Percentiles rank a stretch among this genome's conserved stretches.
phyloP scores from a whole-genome alignment of 2,113 vertebrate species.

The Condylura cristata region DNA sequence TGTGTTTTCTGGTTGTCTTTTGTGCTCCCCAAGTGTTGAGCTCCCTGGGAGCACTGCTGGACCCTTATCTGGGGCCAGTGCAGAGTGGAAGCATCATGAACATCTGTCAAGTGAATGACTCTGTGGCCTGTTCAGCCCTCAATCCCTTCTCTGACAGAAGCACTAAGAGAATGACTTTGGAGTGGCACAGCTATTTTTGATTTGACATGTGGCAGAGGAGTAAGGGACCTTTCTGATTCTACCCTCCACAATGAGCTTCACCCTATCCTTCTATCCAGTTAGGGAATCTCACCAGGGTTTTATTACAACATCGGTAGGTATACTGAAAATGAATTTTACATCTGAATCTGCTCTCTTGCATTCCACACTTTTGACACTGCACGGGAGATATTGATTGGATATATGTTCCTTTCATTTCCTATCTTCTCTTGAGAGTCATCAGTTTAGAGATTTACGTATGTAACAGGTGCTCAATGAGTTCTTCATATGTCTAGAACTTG shows the following conservation, averaged over 20 bases:
- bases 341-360: constrained; percentile 1
- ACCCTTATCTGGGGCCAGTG: not conserved
- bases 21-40: not conserved
- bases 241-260: not conserved
- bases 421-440: not conserved
- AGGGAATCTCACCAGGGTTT: not conserved
- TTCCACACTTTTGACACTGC: not conserved
- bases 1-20: not conserved
- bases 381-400: not conserved
- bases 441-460: constrained; percentile 9
- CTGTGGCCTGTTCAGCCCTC: not conserved
- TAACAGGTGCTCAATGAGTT: not conserved
- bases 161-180: not conserved
- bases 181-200: not conserved
- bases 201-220: not conserved
- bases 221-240: not conserved
- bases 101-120: not conserved
- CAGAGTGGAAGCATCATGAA: not conserved
- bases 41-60: not conserved
- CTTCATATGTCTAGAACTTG: constrained; percentile 14
- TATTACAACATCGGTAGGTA: not conserved
- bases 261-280: not conserved
- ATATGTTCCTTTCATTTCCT: not conserved
- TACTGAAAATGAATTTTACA: not conserved
- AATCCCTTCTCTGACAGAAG: not conserved